Percentiles rank a stretch among this genome's conserved stretches.
These are phyloP conservation scores for Perizoma flavofasciatum DNA, from an alignment of 2,888 invertebrate species.

Conservation along the genomic window DNA sequence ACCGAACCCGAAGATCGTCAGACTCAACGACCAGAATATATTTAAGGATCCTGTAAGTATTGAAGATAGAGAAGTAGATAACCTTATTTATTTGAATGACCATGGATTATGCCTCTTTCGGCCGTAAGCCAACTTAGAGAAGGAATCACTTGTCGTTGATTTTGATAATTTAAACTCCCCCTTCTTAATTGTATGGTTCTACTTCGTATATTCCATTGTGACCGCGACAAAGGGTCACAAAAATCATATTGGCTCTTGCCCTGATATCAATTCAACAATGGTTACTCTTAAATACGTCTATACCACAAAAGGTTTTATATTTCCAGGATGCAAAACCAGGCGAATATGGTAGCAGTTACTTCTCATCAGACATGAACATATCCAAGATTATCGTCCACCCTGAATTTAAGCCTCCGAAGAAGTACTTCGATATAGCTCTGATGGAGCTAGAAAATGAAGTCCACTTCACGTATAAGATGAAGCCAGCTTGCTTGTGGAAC, in stretches of 20 bases:
- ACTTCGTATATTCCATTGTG: too few relatives aligned
- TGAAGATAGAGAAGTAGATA: too few relatives aligned
- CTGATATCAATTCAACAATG: too few relatives aligned
- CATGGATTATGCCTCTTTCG: too few relatives aligned
- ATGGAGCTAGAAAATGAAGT: slow-evolving; percentile 51
- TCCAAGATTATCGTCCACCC: slow-evolving; percentile 50
- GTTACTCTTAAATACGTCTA: too few relatives aligned
- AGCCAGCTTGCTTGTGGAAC: slow-evolving; percentile 65
- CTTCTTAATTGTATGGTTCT: too few relatives aligned
- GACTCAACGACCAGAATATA: slow-evolving; percentile 54
- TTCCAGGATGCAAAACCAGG: neutral
- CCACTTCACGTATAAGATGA: slow-evolving; percentile 46
- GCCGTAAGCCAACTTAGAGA: too few relatives aligned
- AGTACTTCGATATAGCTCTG: slow-evolving; percentile 64
- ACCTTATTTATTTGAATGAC: neutral
- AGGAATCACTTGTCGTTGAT: too few relatives aligned
- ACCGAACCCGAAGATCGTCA: slow-evolving; percentile 53
- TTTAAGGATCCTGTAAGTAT: slow-evolving; percentile 36
- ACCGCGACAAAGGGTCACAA: too few relatives aligned
- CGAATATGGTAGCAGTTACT: slow-evolving; percentile 3
- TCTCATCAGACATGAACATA: slow-evolving; percentile 28
- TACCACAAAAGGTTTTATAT: slow-evolving; percentile 2
- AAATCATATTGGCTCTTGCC: too few relatives aligned
- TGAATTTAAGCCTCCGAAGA: slow-evolving; percentile 54
- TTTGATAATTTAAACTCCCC: too few relatives aligned